Base-by-base conservation (phyloP, 2,113 vertebrate genomes). In the Hypomesus transpacificus region DNA sequence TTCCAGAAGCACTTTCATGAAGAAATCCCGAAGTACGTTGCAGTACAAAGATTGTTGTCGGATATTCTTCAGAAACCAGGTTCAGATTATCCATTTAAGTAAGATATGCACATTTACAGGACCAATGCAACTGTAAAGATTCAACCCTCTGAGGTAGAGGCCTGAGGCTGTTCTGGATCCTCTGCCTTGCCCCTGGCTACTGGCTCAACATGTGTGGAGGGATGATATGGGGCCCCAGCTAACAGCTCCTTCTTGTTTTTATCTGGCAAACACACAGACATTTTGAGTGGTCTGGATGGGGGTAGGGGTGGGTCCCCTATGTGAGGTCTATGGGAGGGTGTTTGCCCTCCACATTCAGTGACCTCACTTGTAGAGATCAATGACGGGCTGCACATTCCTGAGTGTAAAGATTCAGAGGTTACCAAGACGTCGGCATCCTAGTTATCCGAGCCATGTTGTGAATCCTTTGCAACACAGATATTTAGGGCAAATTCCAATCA, bases 331-430 rank as follows among this genome's bases (percentile, higher is more conserved):
- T 69, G 67, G 70, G 68, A 69, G 82, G 84, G 78, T 58, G 68
- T 75, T 66, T 4, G 20, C 57, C 69, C 57, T 20, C 8, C 6
- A 39, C 5, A 3, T 34, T 62, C 73, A 73, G 57, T 91, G 88
- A 90, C 87, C 85, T 88, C 82, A 78, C 81, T 84, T 79, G 74
- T 76, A 73, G 74, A 74, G 83, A 83, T 89, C 87, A 90, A 89
- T 88, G 87, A 84, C 14, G 54, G 66, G 69, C 79, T 81, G 73
- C 82, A 80, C 82, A 89, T 91, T 89, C 86, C 84, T 82, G 18
- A 50, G 63, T 77, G 67, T n/a, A 70, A 71, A 75, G 84, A 84
- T 75, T 70, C 68, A 68, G 71, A 65, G 79, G 84, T 87, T 79
- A 84, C 85, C 81, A 57, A 52, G 82, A 68, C 72, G 20, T 67